Base-by-base conservation (phyloP, 2,113 vertebrate species). In the Porphyrio hochstetteri region DNA sequence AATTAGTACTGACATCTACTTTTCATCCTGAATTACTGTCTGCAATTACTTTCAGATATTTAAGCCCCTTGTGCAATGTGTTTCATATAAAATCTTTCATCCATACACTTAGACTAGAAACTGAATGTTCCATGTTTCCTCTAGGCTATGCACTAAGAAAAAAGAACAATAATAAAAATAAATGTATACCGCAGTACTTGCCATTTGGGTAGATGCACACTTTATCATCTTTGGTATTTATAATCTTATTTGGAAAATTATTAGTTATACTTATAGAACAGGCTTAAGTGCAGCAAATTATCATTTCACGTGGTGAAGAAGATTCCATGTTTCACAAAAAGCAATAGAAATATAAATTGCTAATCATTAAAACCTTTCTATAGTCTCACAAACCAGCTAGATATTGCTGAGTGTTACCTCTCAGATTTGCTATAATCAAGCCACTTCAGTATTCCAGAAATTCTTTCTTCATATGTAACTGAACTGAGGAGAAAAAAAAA, bases 361-460 rank as follows among this genome's bases (percentile, higher is more conserved):
- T 79, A 69, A 82, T 29, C 17, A 65, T 76, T 60, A 67, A 70
- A 87, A 80, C 2, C 17, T n/a, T 64, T 78, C 28, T 52, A 16
- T 7, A 36, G 11, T 67, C 24, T 74, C 20, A 82, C 57, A 94
- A 87, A 57, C 10, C 35, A 65, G 20, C 5, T 25, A 52, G 48
- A n/a, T 57, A 40, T 59, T 56, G 68, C 4, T 56, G 67, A 16
- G 5, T 7, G 8, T 95, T 98, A 98, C 98, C 98, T 98, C 55
- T 98, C 33, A 82, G 96, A 36, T 27, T 97, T 95, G 75, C 94
- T 75, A 24, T 97, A 89, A 93, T 98, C 98, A 77, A 98, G 90
- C 98, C 98, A 98, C 15, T 97, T 68, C 72, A 98, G 53, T 86
- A 98, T 3, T 35, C 89, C 84, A 61, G 75, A 92, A 88, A 98